Evolutionary conservation across 1,140 invertebrate genomes (phyloP), one percentile per base, ranked within the genome.

Genomic region (Choristoneura fumiferana): DNA sequence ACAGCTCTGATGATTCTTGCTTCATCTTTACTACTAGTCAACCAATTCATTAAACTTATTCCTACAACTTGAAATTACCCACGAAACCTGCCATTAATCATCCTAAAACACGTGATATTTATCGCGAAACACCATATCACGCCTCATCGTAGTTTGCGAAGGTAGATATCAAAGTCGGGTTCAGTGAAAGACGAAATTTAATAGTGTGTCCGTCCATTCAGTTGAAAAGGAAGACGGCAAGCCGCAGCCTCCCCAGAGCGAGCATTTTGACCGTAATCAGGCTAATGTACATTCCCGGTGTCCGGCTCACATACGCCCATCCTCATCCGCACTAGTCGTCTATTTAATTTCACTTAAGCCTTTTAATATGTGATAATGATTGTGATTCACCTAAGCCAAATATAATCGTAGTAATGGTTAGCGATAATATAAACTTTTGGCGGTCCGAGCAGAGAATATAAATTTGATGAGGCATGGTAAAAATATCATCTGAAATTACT

Each of bases 211-310:
- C 14, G 33, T 56, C 59, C 38, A 49, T 65, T 57, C 45, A 17
- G 39, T 9, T 34, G 43, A 61, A 68, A 63, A 58, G 61, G 58
- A 62, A 63, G 64, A 61, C 54, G 60, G 56, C 57, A 58, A 38
- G 57, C 65, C 65, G 58, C 62, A 66, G 43, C 38, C 60, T 61
- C 68, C 56, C 66, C 45, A 35, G 65, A 54, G 57, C 54, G 65
- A 65, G 64, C 65, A 65, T 76, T 75, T 73, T 67, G 73, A 76
- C 73, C 73, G 71, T 76, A 76, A 76, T 76, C 73, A 76, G 63
- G 57, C 71, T 76, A 76, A 76, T 76, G 73, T 66, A 66, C 63
- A 61, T 65, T 71, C 68, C 71, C 69, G 57, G 65, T 67, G 68
- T 69, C 69, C 69, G 72, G 63, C 73, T 69, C 71, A 63, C 63